Conservation (phyloP, 2,113 vertebrate genomes). For the Nerophis ophidion region DNA sequence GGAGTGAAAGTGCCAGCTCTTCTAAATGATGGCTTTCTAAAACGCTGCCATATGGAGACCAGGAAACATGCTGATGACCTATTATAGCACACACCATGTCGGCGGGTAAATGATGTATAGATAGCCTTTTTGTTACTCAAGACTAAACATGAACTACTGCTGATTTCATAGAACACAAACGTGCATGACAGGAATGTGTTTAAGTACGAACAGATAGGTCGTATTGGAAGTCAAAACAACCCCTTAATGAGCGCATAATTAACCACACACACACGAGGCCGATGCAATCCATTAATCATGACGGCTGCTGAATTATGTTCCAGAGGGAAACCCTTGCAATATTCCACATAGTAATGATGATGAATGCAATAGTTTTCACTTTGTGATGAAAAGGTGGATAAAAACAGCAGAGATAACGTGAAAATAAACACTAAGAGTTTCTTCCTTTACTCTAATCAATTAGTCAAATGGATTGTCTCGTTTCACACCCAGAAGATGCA, state of each 20-base stretch:
- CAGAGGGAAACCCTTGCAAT: slow-evolving; percentile 7
- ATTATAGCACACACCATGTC: not conserved
- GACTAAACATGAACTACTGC: not conserved
- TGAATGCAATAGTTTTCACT: slow-evolving; percentile 13
- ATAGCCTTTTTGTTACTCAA: slow-evolving; percentile 5
- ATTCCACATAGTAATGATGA: slow-evolving; percentile 10
- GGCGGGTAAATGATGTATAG: slow-evolving; percentile 5
- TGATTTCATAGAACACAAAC: not conserved
- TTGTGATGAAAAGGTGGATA: slow-evolving; percentile 1
- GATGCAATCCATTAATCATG: slow-evolving; percentile 54
- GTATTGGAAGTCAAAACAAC: slow-evolving; percentile 33
- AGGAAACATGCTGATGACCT: slow-evolving; percentile 20
- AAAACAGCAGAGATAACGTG: too few species aligned
- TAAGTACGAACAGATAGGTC: slow-evolving; percentile 2
- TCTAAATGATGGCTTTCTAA: slow-evolving; percentile 11
- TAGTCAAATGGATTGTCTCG: too few species aligned
- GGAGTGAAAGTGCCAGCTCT: slow-evolving; percentile 18
- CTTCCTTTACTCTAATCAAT: too few species aligned
- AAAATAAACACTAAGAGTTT: too few species aligned
- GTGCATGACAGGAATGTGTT: slow-evolving; percentile 12
- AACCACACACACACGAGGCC: slow-evolving; percentile 28
- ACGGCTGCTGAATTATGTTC: slow-evolving; percentile 20
- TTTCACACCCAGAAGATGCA: too few species aligned
- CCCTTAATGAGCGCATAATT: slow-evolving; percentile 52
- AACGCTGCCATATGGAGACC: slow-evolving; percentile 23